These are phyloP conservation scores for Lineus longissimus DNA, from an alignment of 1,140 invertebrate species.

Conservation along the genomic window DNA sequence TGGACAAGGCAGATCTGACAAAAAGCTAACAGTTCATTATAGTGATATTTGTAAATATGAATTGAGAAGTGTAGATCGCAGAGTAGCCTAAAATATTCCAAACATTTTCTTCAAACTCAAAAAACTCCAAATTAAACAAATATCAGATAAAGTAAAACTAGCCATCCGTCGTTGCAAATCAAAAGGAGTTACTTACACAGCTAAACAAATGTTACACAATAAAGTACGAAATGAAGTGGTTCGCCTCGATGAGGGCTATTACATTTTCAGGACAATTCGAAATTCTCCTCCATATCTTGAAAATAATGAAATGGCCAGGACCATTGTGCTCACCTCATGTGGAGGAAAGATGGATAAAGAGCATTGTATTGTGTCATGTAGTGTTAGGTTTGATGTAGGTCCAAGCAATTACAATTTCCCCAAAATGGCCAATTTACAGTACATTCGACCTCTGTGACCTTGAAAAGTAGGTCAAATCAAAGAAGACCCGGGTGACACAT, in stretches of 20 bases:
- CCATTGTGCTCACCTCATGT: no score
- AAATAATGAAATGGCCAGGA: no score
- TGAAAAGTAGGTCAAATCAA: no score
- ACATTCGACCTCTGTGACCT: no score
- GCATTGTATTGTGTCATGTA: no score
- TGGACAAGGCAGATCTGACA: constrained; percentile 14
- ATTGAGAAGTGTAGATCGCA: constrained; percentile 17
- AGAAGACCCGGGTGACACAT: no score
- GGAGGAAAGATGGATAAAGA: no score
- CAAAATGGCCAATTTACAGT: no score
- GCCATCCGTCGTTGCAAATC: constrained; percentile 19
- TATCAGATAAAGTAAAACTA: constrained; percentile 18
- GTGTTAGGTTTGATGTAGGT: no score
- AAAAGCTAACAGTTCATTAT: not conserved
- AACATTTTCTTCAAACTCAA: constrained; percentile 27
- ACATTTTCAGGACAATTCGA: constrained; percentile 20
- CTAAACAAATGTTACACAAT: constrained; percentile 13
- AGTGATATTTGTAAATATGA: constrained; percentile 28
- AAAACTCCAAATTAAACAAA: constrained; percentile 27
- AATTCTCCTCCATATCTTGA: constrained; percentile 24
- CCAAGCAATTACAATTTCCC: no score
- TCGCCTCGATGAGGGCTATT: constrained; percentile 24
- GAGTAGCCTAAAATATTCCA: constrained; percentile 16
- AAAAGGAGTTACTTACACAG: constrained; percentile 21
- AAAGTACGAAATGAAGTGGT: constrained; percentile 11